phyloP scores from a whole-genome alignment of 2,888 invertebrate genomes.

The Incurvaria masculella region DNA sequence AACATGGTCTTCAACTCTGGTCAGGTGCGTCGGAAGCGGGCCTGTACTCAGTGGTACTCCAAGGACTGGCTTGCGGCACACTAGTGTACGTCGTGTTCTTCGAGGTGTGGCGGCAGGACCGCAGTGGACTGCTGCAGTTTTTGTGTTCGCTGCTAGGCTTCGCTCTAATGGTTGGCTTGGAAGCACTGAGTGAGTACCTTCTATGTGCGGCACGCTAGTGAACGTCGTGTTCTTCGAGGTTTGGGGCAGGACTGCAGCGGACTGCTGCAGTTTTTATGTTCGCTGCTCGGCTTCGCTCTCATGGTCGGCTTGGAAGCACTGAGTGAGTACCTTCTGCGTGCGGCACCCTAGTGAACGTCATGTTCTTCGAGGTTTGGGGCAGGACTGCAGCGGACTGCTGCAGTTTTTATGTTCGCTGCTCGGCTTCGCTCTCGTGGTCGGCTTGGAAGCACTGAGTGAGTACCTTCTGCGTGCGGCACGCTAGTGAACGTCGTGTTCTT shows the following conservation, averaged over 20 bases:
- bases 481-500: conserved; percentile 95
- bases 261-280: conserved; percentile 61
- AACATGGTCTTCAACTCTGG: too few species aligned
- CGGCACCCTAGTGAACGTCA: conserved; percentile 92
- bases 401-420: conserved; percentile 64
- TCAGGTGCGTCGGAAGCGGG: conserved; percentile 55
- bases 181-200: conserved; percentile 18
- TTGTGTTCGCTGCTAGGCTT: conserved; percentile 66
- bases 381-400: conserved; percentile 53
- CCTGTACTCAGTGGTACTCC: conserved; percentile 64
- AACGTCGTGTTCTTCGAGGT: conserved; percentile 98
- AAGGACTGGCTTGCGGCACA: conserved; percentile 86
- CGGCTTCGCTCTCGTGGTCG: conserved; percentile 67
- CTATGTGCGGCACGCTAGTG: conserved; percentile 82
- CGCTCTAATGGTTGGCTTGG: conserved; percentile 55
- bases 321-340: conserved; percentile 46
- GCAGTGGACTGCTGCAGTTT: conserved; percentile 62
- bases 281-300: conserved; percentile 63
- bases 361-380: conserved; percentile 88
- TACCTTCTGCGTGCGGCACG: conserved; percentile 74
- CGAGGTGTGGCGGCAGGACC: conserved; percentile 68
- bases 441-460: conserved; percentile 24
- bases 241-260: conserved; percentile 57
- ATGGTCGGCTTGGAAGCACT: conserved; percentile 53
- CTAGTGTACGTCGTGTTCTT: conserved; percentile 95